Base-by-base conservation (phyloP, 2,888 invertebrate genomes). In the Helleia helle region DNA sequence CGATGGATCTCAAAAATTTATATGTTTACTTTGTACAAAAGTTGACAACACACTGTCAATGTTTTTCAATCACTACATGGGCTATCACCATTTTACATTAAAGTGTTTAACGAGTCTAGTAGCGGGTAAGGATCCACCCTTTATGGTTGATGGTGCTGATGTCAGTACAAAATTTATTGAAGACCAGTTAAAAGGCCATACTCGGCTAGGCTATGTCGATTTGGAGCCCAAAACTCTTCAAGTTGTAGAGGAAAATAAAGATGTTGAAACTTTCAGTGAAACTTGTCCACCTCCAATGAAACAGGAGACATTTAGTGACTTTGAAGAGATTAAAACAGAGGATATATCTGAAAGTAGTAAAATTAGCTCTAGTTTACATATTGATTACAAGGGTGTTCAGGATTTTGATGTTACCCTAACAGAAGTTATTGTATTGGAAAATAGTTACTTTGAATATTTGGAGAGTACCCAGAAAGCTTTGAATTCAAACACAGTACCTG, bases 381-480 rank as follows among this genome's bases (percentile, higher is more conserved):
- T 62, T 44, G 52, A 54, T 9, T 84, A 83, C 44, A 62, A 62
- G 49, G 84, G 84, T 0, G 66, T 71, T 38, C 69, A 75, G 50
- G 84, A 85, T 42, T 83, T 80, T 57, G 86, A 87, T 58, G 63
- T 83, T 1, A 81, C 86, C 11, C 54, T 71, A 15, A 67, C 72
- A 25, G 86, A 87, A 51, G 49, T 86, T 9, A 60, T 86, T n/a
- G 46, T 80, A 4, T 48, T 85, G 15, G 70, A 84, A 29, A 71
- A 74, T 48, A 70, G 71, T 45, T 86, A 80, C 47, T 71, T 63
- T 51, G 73, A 86, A 9, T 85, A 86, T 50, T 51, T 85, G 1
- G 58, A 59, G 38, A 48, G 54, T 1, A 56, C 62, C 7, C 41
- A 76, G 2, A 62, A 51, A 6, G 58, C 67, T 31, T 62, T 83